A percentile compares a stretch with the other conserved stretches of the same genome.
Conservation (phyloP, 2,113 vertebrate species). For the Cyanoderma ruficeps region DNA sequence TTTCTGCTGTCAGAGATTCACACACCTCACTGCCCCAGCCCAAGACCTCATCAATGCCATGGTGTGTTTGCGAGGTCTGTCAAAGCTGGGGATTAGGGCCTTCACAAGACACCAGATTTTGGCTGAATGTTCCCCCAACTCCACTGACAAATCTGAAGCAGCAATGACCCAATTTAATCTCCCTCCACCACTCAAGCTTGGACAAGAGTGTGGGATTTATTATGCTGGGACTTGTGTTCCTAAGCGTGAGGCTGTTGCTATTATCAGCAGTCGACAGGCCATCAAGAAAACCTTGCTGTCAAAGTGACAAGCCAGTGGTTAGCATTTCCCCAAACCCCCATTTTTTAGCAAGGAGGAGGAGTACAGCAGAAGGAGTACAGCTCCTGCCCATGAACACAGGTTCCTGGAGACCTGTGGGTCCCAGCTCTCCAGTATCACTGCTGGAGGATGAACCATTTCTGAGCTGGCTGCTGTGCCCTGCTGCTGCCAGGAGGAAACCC, state of each 20-base stretch:
- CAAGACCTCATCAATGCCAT: not conserved
- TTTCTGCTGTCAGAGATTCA: not conserved
- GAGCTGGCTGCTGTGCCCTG: not conserved
- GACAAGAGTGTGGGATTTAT: conserved; percentile 28
- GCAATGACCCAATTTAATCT: conserved; percentile 8
- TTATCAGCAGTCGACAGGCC: conserved; percentile 42
- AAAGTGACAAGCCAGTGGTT: conserved; percentile 22
- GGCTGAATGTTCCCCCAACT: not conserved
- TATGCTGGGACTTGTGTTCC: conserved; percentile 7
- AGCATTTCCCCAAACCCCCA: not conserved
- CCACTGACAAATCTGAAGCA: not conserved
- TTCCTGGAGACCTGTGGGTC: rapidly evolving
- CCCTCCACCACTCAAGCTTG: not conserved
- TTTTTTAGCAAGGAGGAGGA: not conserved
- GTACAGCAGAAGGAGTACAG: not conserved
- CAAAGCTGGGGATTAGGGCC: not conserved
- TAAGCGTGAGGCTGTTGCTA: not conserved
- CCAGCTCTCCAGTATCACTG: not conserved
- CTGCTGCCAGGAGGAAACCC: not conserved
- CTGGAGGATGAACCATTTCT: not conserved
- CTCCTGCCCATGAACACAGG: not conserved
- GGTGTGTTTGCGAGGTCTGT: not conserved
- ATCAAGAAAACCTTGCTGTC: conserved; percentile 38
- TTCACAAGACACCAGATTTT: conserved; percentile 8
- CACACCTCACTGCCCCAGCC: not conserved